Base-by-base conservation (phyloP, 92 coral and sea anemone genomes). In the Heteractis magnifica region DNA sequence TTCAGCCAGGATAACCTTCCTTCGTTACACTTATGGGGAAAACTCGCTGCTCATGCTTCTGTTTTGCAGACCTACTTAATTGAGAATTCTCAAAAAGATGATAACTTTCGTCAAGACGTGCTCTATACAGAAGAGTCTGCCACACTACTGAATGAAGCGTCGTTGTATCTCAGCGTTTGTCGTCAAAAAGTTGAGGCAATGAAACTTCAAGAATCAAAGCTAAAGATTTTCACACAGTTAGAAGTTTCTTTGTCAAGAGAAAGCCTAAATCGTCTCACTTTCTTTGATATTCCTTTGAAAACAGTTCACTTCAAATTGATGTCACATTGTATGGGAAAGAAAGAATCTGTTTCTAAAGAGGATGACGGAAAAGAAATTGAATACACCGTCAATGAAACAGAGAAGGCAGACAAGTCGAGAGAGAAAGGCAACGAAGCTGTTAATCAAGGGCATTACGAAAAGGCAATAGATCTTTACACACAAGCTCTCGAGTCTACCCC, bases 11-110 rank as follows among this genome's bases (percentile, higher is more conserved):
- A 58, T n/a, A 11, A 58, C 16, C 16, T 12, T n/a, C 95, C 95
- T 70, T 92, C 95, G 0, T 72, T 92, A 64, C 86, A 90, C 4
- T 88, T 90, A 3, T 92, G 95, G 95, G 90, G 89, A 48, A 90
- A 86, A 64, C 78, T 92, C 59, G 93, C 89, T 51, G 81, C 88
- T 19, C 91, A 90, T 79, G 91, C 93, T 14, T 80, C 84, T 60
- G 84, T 72, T 52, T 83, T 92, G 16, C 89, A 92, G 71, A 85
- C 85, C 41, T 87, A 92, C 76, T 83, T 92, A 82, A 58, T 65
- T 23, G 64, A 62, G 10, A 80, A 19, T 65, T 56, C 81, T 16
- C 55, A 73, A 18, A 82, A 71, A n/a, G 73, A 81, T 62, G 41
- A 34, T 56, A 64, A 10, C 7, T 77, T 64, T 6, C 65, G 78